Base-by-base conservation (phyloP, 2,113 vertebrate genomes). In the Trichomycterus rosablanca region DNA sequence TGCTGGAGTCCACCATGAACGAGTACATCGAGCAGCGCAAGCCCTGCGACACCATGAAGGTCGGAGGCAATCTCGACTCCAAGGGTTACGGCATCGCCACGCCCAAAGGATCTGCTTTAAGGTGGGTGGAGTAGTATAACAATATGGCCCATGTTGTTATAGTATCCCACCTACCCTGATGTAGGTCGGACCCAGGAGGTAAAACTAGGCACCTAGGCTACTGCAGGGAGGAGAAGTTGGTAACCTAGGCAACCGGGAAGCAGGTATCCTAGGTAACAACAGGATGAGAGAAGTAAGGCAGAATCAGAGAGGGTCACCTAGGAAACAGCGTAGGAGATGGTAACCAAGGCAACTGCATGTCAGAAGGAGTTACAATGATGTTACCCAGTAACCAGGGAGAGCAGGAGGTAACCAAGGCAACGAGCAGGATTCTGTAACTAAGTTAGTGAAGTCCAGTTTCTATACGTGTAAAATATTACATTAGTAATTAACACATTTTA, bases 51-150 rank as follows among this genome's bases (percentile, higher is more conserved):
- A 97, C 95, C 86, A 97, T 97, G 95, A 97, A 97, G 90, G 94
- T 97, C 61, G 95, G 95, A 68, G 95, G 95, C 60, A 97, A 97
- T 88, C 90, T 97, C 86, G 95, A 97, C 86, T 97, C 95, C 83
- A 97, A 97, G 83, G 95, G 95, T 87, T 97, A 97, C 52, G 95
- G 95, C 83, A 97, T 97, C 76, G 95, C 94, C 61, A 97, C 95
- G 63, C 95, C 95, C 78, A 98, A 98, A 92, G 91, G 91, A 90
- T 98, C 95, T 78, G 91, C 93, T 95, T 97, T 97, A 97, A 96
- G 95, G 95, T 98, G 95, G 94, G 95, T 97, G 95, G 94, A 97
- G 95, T 95, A 97, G 90, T 97, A 97, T 97, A 97, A 97, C 95
- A 97, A 96, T 93, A 86, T 97, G 92, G 89, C 77, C 84, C 88